Evolutionary conservation across 1,140 invertebrate species (phyloP).

Genomic region (Hyles euphorbiae): DNA sequence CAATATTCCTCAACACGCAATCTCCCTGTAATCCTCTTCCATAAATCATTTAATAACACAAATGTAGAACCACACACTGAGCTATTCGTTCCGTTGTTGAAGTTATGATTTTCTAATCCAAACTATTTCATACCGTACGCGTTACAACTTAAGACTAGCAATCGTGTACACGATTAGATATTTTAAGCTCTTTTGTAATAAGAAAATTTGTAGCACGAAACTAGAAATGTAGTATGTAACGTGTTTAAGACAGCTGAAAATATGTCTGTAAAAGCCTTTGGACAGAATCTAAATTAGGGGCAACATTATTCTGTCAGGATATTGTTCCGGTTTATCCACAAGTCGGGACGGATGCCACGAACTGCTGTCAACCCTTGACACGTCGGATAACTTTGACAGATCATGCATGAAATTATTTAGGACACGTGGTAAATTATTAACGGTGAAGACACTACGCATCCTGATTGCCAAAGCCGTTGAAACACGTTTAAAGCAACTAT

Average conservation of each 20-base stretch:
- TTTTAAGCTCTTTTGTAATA: no score
- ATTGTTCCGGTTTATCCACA: constrained; percentile 44
- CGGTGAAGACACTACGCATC: constrained; percentile 14
- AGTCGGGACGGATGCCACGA: constrained; percentile 53
- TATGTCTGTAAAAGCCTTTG: constrained; percentile 1
- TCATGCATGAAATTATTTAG: constrained; percentile 55
- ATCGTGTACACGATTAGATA: no score
- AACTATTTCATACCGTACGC: constrained; percentile 27
- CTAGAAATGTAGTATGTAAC: constrained; percentile 7
- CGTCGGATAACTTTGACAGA: constrained; percentile 62
- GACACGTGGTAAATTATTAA: constrained; percentile 28
- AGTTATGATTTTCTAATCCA: constrained; percentile 27
- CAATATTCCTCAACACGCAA: constrained; percentile 37
- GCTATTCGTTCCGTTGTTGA: constrained; percentile 67
- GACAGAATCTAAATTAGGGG: no score
- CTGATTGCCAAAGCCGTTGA: constrained; percentile 8
- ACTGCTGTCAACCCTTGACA: constrained; percentile 67
- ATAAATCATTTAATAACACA: constrained; percentile 75
- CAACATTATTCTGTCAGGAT: no score
- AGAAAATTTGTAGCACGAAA: no score
- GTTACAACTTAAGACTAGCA: neutral
- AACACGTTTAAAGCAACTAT: neutral
- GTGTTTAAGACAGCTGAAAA: constrained; percentile 11
- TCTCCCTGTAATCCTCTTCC: constrained; percentile 57
- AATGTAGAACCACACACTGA: constrained; percentile 71